Percentiles rank a stretch among this genome's conserved stretches.
Evolutionary conservation across 1,140 invertebrate species (phyloP).

Genomic region (Solenopsis invicta): DNA sequence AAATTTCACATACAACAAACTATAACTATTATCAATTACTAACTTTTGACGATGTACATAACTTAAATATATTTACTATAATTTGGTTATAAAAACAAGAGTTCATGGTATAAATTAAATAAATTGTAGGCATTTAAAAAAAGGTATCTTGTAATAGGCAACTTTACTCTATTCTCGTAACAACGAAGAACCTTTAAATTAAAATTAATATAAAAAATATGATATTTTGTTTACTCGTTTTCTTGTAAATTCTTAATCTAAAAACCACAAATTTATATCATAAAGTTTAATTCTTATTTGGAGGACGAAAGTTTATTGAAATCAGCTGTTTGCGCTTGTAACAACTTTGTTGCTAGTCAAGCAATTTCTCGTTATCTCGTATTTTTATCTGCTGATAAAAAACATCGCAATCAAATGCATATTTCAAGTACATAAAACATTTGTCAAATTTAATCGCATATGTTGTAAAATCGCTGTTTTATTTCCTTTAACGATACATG

Average conservation of each 20-base stretch:
- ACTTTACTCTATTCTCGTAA: not conserved
- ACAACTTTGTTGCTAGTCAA: not conserved
- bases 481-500: not conserved
- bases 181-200: not conserved
- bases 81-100: no score
- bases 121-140: no score
- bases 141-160: no score
- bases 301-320: not conserved
- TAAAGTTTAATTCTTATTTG: not conserved
- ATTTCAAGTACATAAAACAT: not conserved
- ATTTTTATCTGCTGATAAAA: constrained; percentile 26
- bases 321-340: not conserved
- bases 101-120: no score
- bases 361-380: not conserved
- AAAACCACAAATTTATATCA: not conserved
- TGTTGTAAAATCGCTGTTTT: not conserved
- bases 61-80: no score
- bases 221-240: not conserved
- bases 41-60: no score
- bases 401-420: not conserved
- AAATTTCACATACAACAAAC: no score
- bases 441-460: not conserved
- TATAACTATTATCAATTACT: no score
- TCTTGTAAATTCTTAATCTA: not conserved
- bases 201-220: not conserved